phyloP scores from a whole-genome alignment of 1,140 invertebrate species.

The Sweltsa coloradensis region DNA sequence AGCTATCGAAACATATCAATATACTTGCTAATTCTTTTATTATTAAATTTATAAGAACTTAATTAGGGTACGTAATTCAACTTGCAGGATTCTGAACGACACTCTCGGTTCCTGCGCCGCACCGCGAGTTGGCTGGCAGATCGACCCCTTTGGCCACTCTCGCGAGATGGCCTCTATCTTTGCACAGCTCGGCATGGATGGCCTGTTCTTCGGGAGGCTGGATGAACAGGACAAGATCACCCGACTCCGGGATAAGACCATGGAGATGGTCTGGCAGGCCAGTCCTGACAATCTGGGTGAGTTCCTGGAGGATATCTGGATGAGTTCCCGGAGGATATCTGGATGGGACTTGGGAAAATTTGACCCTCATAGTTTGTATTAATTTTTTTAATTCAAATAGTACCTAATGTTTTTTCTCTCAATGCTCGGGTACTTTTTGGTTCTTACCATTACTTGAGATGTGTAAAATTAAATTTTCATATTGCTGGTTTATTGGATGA shows the following conservation, averaged over 20 bases:
- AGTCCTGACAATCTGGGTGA: constrained; percentile 44
- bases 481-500: no score
- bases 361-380: constrained; percentile 8
- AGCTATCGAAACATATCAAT: no score
- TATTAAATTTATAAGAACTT: no score
- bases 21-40: no score
- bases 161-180: constrained; percentile 39
- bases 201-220: constrained; percentile 45
- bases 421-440: no score
- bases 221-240: constrained; percentile 45
- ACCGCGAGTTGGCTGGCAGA: constrained; percentile 40
- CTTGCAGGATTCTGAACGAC: constrained; percentile 31
- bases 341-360: constrained; percentile 13
- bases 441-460: no score
- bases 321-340: neutral
- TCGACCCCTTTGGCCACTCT: constrained; percentile 46
- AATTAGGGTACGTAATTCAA: no score
- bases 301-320: no score
- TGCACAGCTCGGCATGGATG: constrained; percentile 40
- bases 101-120: constrained; percentile 39
- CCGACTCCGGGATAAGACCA: constrained; percentile 21
- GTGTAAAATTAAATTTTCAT: no score
- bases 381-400: constrained; percentile 19
- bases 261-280: neutral
- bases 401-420: no score